Evolutionary conservation across 2,797 vertebrate genomes (phyloP).

Genomic region (Crax fasciolata): DNA sequence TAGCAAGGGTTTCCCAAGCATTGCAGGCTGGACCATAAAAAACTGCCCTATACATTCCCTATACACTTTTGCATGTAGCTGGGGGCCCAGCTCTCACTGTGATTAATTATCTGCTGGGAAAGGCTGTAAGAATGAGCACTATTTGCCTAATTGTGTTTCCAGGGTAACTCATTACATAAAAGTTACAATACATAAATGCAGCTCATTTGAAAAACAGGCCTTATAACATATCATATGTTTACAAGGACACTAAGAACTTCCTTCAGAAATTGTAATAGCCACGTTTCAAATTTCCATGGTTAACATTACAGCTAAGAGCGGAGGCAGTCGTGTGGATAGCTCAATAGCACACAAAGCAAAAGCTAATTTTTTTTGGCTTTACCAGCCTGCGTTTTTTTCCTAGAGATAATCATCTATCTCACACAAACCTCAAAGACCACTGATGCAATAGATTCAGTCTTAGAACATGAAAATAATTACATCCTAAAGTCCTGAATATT

Average conservation of each 20-base stretch:
- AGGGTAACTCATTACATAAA: conserved; percentile 69
- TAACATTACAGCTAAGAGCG: neutral
- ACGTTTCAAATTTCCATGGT: neutral
- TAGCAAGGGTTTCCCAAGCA: neutral
- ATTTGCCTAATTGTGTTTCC: conserved; percentile 73
- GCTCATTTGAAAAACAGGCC: neutral
- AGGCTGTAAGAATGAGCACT: conserved; percentile 49
- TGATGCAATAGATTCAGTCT: neutral
- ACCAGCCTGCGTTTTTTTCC: neutral
- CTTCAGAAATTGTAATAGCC: conserved; percentile 1
- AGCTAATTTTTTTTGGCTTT: neutral
- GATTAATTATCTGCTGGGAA: conserved; percentile 73
- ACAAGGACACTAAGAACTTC: neutral
- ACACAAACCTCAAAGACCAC: neutral
- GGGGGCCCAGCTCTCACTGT: conserved; percentile 63
- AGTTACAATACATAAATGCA: conserved; percentile 67
- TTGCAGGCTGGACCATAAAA: neutral
- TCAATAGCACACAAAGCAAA: neutral
- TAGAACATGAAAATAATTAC: neutral
- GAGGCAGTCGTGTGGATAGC: neutral
- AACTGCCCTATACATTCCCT: conserved; percentile 3
- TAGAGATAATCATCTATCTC: neutral
- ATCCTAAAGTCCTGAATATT: neutral
- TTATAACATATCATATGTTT: conserved; percentile 25
- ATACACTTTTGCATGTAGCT: conserved; percentile 38